phyloP scores from a whole-genome alignment of 2,888 invertebrate genomes.

The Aphodius sticticus region DNA sequence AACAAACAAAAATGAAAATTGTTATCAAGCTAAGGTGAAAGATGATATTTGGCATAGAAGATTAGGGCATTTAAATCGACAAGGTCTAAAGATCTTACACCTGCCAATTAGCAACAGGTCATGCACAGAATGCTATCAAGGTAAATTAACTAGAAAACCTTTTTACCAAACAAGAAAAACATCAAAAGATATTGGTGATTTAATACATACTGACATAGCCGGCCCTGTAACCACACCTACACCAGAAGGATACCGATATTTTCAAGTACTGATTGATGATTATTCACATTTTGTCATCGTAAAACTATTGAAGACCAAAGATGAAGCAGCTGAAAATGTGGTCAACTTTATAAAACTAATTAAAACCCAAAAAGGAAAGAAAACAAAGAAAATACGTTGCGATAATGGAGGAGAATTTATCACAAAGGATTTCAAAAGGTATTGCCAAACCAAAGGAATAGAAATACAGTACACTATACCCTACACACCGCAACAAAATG shows the following conservation, averaged over 20 bases:
- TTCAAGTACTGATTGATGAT: slow-evolving; percentile 41
- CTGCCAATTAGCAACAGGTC: slow-evolving; percentile 5
- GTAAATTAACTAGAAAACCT: slow-evolving; percentile 1
- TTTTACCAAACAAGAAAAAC: not conserved
- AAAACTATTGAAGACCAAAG: slow-evolving; percentile 21
- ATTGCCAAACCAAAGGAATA: slow-evolving; percentile 26
- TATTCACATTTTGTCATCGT: slow-evolving; percentile 37
- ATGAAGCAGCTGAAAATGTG: slow-evolving; percentile 32
- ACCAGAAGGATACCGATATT: slow-evolving; percentile 38
- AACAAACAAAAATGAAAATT: not conserved
- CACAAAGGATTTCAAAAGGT: slow-evolving; percentile 19
- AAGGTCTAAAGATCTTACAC: slow-evolving; percentile 27
- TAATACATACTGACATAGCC: slow-evolving; percentile 28
- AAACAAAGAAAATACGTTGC: slow-evolving; percentile 34
- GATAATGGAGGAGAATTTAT: slow-evolving; percentile 38
- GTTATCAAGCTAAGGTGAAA: not conserved
- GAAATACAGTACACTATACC: slow-evolving; percentile 24
- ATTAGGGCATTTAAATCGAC: slow-evolving; percentile 27
- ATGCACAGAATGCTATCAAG: not conserved
- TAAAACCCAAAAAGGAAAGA: slow-evolving; percentile 28
- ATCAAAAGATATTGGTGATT: slow-evolving; percentile 20
- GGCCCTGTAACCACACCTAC: slow-evolving; percentile 27
- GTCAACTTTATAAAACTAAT: slow-evolving; percentile 30
- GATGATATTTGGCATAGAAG: slow-evolving; percentile 20
- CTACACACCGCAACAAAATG: slow-evolving; percentile 30